Percentiles rank a stretch among this genome's conserved stretches.
Conservation (phyloP, 2,888 invertebrate genomes). For the Synergus japonicus region DNA sequence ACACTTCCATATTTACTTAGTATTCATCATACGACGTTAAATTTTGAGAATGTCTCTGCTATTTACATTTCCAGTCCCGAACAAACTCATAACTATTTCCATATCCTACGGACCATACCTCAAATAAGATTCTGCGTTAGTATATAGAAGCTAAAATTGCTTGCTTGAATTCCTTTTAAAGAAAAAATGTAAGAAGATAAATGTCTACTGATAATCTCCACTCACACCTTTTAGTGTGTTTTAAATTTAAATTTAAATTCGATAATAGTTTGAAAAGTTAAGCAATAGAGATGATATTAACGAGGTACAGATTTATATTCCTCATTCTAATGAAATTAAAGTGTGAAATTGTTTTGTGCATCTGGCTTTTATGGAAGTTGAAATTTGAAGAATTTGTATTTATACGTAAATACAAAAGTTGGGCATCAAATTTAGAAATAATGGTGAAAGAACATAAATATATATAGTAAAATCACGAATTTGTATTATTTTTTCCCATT, state of each 20-base stretch:
- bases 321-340: background rate
- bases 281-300: background rate
- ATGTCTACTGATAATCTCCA: background rate
- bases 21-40: background rate
- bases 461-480: too few relatives aligned
- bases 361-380: background rate
- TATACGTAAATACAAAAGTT: too few relatives aligned
- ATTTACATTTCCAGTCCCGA: constrained; percentile 23
- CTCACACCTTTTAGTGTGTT: background rate
- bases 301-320: background rate
- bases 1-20: background rate
- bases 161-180: background rate
- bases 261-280: background rate
- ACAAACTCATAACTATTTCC: background rate
- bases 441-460: too few relatives aligned
- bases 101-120: background rate
- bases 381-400: background rate
- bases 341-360: background rate
- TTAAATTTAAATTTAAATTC: background rate
- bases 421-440: too few relatives aligned
- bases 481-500: too few relatives aligned
- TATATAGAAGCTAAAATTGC: background rate
- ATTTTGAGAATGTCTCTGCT: background rate
- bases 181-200: background rate
- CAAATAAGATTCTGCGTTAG: background rate